Base-by-base conservation (phyloP, 2,797 vertebrate species). In the Spinus olivaceus region DNA sequence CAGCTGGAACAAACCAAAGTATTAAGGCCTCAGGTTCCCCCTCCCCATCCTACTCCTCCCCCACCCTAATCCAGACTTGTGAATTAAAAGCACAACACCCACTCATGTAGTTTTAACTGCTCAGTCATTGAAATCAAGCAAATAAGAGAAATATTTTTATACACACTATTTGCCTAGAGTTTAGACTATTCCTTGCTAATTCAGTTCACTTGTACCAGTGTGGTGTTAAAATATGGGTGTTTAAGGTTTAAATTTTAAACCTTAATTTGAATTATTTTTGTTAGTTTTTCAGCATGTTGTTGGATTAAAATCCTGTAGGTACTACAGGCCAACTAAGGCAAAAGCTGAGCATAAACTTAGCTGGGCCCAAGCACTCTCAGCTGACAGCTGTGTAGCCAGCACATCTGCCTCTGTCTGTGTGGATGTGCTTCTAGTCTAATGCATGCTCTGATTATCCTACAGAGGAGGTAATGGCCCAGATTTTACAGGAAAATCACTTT, bases 351-450 rank as follows among this genome's bases (percentile, higher is more conserved):
- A 79, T n/a, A 18, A 88, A 16, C 35, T 37, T 88, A 37, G 57
- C 30, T 60, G 41, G 66, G 21, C 86, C 33, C 59, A 63, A 80
- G 41, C 49, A 67, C 42, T 37, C 50, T 76, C 54, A 84, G 39
- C 32, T 88, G 44, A 81, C 74, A 94, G 61, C 65, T 87, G 57
- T 83, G 41, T 37, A 88, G 61, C 41, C 64, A 86, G 56, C 44
- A 73, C 76, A 86, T 77, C 49, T 91, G 63, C 37, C 32, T 60
- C 49, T 59, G 35, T 30, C 70, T 81, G 8, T 1, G 3, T 56
- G 53, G 61, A 71, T 72, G 22, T 56, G 17, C n/a, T 67, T 88
- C 56, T 49, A 57, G 35, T 23, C 37, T 28, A 77, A 42, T n/a
- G 28, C n/a, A 80, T 28, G 12, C 59, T 81, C 59, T 22, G 12